Base-by-base conservation (phyloP, 1,140 invertebrate genomes). In the Cotesia glomerata region DNA sequence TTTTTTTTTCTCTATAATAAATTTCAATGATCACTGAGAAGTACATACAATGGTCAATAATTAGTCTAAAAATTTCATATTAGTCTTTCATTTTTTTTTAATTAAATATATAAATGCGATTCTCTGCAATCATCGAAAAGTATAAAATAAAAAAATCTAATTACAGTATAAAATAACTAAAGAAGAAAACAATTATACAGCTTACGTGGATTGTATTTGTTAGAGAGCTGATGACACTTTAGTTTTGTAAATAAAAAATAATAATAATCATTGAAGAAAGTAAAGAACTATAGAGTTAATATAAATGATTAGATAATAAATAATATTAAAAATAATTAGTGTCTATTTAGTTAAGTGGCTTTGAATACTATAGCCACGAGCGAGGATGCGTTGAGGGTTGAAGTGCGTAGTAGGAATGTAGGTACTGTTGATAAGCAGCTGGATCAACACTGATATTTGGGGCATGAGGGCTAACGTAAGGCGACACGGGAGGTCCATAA, bases 361-460 rank as follows among this genome's bases (percentile, higher is more conserved):
- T 76, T 69, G 76, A 64, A 69, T 77, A 82, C 85, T 86, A 87
- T 64, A 86, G 83, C 86, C 86, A 87, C 58, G 85, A 80, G 51
- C 85, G 85, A 78, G 84, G 84, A 74, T 86, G 86, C 1, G 83
- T 81, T 13, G 81, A 78, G 66, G 82, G 82, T 68, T 82, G 84
- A 52, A 87, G 77, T 18, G 85, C 82, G 32, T 87, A 87, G 16
- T 86, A 74, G 36, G 86, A 86, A 75, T 86, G 85, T 58, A 86
- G 67, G 65, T 86, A 87, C 59, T 86, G 85, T 71, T 87, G 86
- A 72, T 86, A 86, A 39, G 83, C 83, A 5, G 85, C 77, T 9
- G 85, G 85, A 72, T 87, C 86, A 51, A 87, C 78, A 4, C 82
- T 74, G 0, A 86, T 18, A 64, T 86, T 87, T 11, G 85, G 80